phyloP scores from a whole-genome alignment of 2,888 invertebrate genomes.

The Clanis bilineata region DNA sequence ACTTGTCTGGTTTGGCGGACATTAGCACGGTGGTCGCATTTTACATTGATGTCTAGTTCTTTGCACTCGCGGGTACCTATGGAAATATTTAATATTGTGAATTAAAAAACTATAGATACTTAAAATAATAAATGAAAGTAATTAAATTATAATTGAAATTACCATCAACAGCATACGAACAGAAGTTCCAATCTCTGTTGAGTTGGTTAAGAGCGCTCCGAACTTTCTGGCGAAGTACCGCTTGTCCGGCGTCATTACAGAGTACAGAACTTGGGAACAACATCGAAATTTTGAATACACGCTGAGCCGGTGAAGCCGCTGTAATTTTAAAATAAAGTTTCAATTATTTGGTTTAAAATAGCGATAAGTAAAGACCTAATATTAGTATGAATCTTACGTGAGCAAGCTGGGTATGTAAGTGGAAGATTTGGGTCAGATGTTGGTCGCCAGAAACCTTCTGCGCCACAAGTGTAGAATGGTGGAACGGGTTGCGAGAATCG shows the following conservation, averaged over 20 bases:
- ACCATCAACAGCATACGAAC: conserved; percentile 94
- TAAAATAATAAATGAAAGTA: too few relatives aligned
- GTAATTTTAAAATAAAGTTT: conserved; percentile 36
- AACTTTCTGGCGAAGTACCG: conserved; percentile 94
- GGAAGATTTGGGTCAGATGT: conserved; percentile 90
- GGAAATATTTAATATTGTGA: conserved; percentile 7
- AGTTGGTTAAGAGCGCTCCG: conserved; percentile 93
- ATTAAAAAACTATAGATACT: too few relatives aligned
- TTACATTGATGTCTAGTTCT: conserved; percentile 94
- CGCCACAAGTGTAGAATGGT: conserved; percentile 98
- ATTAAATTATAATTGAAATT: conserved; percentile 23
- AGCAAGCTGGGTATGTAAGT: conserved; percentile 95
- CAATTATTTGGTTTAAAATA: too few relatives aligned
- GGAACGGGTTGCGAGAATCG: conserved; percentile 97
- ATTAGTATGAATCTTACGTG: too few relatives aligned
- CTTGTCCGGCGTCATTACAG: conserved; percentile 97
- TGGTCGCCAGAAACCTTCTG: conserved; percentile 98
- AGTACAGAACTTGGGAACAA: conserved; percentile 98
- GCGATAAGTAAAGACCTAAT: too few relatives aligned
- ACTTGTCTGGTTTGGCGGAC: conserved; percentile 85
- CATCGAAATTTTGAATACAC: conserved; percentile 96
- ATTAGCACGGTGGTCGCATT: conserved; percentile 91
- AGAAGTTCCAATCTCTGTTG: conserved; percentile 98
- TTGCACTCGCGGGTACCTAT: conserved; percentile 91
- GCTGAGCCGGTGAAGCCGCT: conserved; percentile 95